These are phyloP conservation scores for Poeciliopsis turrubarensis DNA, from an alignment of 2,113 vertebrate species.

Conservation along the genomic window DNA sequence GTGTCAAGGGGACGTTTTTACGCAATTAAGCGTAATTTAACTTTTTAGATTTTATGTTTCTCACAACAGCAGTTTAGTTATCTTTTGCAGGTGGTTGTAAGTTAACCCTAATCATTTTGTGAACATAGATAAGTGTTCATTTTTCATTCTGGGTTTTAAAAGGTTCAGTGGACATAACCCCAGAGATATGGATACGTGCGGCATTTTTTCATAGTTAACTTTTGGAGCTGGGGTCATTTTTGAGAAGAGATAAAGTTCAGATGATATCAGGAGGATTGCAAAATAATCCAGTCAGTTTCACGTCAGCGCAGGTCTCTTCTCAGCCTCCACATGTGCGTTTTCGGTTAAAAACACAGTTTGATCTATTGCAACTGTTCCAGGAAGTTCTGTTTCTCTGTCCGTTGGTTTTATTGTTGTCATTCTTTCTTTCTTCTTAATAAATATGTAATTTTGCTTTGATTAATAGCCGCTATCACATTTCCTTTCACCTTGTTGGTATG, in stretches of 20 bases:
- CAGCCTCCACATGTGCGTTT: constrained; percentile 34
- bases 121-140: too few species aligned
- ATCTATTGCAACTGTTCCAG: constrained; percentile 16
- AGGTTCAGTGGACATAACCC: background rate
- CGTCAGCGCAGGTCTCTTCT: background rate
- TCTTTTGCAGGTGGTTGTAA: too few species aligned
- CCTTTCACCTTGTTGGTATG: constrained; percentile 32
- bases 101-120: too few species aligned
- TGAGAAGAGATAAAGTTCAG: constrained; percentile 10
- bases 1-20: background rate
- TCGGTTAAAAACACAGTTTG: constrained; percentile 14
- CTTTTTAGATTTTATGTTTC: too few species aligned
- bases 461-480: constrained; percentile 59
- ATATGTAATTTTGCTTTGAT: constrained; percentile 62
- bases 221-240: background rate
- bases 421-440: constrained; percentile 60
- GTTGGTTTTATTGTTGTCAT: constrained; percentile 37
- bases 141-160: background rate
- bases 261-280: background rate
- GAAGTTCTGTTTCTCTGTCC: constrained; percentile 43
- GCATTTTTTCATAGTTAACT: background rate
- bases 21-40: background rate
- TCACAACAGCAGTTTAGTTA: too few species aligned
- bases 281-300: constrained; percentile 25
- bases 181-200: background rate